Evolutionary conservation across 92 coral and sea anemone species (phyloP), one percentile per base, ranked within the genome.

Genomic region (Porites rus): DNA sequence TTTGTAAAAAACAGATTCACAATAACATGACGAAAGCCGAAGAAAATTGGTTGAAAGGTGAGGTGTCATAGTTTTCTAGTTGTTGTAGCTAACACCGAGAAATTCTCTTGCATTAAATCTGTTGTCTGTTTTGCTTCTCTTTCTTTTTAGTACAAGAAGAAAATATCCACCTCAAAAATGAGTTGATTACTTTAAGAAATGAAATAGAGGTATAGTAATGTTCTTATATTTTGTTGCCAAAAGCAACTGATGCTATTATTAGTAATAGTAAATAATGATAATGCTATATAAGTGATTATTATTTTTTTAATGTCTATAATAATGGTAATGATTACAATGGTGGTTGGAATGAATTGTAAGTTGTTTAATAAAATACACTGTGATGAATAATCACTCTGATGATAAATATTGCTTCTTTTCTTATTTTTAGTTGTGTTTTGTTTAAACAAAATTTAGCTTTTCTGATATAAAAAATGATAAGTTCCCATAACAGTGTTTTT

Each of bases 121-220:
- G 8, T n/a, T 1, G 16, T 10, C 6, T 6, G 62, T 16, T 66
- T 61, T 0, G 46, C 1, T 80, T 78, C 6, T 68, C 17, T 82
- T 12, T 5, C 73, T 60, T 20, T 74, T 19, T 52, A 83, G 87
- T 50, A 43, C 51, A 61, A 73, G 53, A 77, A 77, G 87, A 83
- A 13, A 72, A 61, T 59, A 7, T 38, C 0, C 43, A 12, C 24
- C 65, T 83, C 0, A 62, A 64, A 63, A 73, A 21, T 51, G 73
- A 74, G 53, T 63, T 83, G 38, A 20, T 24, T 19, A 50, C 22
- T 74, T n/a, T 63, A 64, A 83, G 5, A 53, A 83, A 18, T 61
- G 87, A 74, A 65, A 62, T 74, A 3, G 80, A 83, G 87, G 87
- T 83, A 73, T 13, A 52, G 51, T 19, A n/a, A 31, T 18, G 31